phyloP scores from a whole-genome alignment of 2,888 invertebrate species.

The Drosophila multiciliata region DNA sequence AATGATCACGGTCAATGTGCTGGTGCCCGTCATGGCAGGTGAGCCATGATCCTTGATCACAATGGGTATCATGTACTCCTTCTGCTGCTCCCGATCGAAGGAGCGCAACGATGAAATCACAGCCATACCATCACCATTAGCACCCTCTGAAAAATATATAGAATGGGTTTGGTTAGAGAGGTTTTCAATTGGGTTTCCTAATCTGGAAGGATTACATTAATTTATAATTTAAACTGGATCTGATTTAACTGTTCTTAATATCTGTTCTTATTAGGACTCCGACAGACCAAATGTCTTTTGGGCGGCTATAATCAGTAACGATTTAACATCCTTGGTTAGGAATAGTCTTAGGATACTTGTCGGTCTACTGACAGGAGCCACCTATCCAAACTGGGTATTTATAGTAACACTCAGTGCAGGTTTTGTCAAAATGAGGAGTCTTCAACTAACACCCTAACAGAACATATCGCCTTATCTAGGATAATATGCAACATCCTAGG shows the following conservation, averaged over 20 bases:
- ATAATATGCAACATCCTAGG: too few species aligned
- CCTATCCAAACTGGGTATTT: too few species aligned
- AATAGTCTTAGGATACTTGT: too few species aligned
- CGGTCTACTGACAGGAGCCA: too few species aligned
- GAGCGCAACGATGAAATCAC: slow-evolving; percentile 96
- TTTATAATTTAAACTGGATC: background rate
- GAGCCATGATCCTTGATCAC: slow-evolving; percentile 98
- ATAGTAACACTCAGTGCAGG: too few species aligned
- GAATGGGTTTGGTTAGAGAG: too few species aligned
- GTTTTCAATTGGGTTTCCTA: background rate
- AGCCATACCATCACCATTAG: slow-evolving; percentile 98
- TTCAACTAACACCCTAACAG: too few species aligned
- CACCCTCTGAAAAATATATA: slow-evolving; percentile 89
- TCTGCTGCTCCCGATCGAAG: slow-evolving; percentile 98
- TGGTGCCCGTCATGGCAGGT: slow-evolving; percentile 98
- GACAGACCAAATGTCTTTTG: too few species aligned
- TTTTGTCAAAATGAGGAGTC: too few species aligned
- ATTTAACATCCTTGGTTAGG: too few species aligned
- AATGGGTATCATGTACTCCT: slow-evolving; percentile 98
- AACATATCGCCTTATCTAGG: too few species aligned
- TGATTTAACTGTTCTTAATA: background rate
- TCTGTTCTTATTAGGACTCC: background rate
- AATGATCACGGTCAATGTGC: slow-evolving; percentile 97
- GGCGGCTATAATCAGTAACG: too few species aligned
- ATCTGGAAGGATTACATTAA: background rate